These are phyloP conservation scores for Halcyon leucocephala DNA, from an alignment of 2,797 vertebrate genomes.

Conservation along the genomic window DNA sequence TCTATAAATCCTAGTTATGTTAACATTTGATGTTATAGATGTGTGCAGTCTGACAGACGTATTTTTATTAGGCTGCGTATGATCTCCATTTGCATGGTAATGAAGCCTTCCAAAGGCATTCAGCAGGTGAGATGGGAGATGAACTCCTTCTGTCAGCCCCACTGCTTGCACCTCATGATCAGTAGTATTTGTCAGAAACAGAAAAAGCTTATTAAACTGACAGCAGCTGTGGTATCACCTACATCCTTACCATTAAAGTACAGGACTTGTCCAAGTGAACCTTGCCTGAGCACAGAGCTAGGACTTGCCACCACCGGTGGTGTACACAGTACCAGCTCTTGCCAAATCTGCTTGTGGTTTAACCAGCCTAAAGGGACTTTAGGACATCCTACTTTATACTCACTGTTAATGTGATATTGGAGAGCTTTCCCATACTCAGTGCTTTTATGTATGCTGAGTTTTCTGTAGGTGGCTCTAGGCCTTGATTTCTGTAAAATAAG, in stretches of 20 bases:
- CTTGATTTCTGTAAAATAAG: background rate
- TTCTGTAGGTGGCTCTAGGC: background rate
- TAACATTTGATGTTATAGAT: background rate
- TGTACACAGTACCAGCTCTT: background rate
- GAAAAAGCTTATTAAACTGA: background rate
- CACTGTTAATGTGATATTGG: background rate
- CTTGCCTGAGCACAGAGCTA: background rate
- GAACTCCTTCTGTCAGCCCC: background rate
- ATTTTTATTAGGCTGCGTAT: slow-evolving; percentile 4
- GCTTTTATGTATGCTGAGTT: background rate
- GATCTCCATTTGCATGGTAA: slow-evolving; percentile 50
- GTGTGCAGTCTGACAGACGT: background rate
- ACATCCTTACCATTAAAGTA: background rate
- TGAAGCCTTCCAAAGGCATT: background rate
- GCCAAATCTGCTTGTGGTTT: accelerated
- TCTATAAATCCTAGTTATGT: background rate
- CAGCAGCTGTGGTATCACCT: background rate
- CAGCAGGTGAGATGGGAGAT: slow-evolving; percentile 2
- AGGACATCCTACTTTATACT: background rate
- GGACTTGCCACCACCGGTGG: background rate
- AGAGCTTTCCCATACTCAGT: background rate
- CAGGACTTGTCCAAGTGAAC: background rate
- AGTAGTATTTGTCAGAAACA: background rate
- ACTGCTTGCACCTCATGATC: background rate
- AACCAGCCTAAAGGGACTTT: background rate